Evolutionary conservation across 2,113 vertebrate genomes (phyloP), one percentile per base, ranked within the genome.

Genomic region (Perca fluviatilis): DNA sequence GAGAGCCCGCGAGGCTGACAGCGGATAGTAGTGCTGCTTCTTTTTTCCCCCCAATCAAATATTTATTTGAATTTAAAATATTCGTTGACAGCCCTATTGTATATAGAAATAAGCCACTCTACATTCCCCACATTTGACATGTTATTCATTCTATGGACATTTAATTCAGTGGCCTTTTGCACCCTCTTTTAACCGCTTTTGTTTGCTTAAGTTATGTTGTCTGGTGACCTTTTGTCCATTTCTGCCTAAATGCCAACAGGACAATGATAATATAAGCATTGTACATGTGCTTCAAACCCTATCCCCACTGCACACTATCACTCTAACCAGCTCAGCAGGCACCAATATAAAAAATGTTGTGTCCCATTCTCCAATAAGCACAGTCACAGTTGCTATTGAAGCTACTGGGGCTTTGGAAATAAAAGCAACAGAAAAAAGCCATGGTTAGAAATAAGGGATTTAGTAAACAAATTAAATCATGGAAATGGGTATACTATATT

Each of bases 381-480:
- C 16, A 15, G 53, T 43, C 50, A 23, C 27, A 65, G 23, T 56
- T 73, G 16, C 56, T 51, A 50, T 40, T 77, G 68, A 65, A 84
- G 19, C 27, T 30, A 23, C 72, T 53, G 64, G 14, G 46, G 77
- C 54, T 64, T 70, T 76, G 66, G 51, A 46, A 81, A 25, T 23
- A 63, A 51, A 58, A 51, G 23, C 46, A 64, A 33, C 4, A 4
- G 7, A 64, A 0, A 54, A 54, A 65, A 77, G 53, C 53, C 25
- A 56, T 27, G 16, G 43, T 69, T 50, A 77, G 18, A 61, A 60
- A 51, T 62, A 60, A 75, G 0, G 69, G 14, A 50, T 86, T 80
- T 60, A 46, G 57, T 27, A 88, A 85, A 74, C 25, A 82, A 83
- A 86, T 86, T 15, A 86, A 87, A 66, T 71, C 27, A 49, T 25